These are phyloP conservation scores for Bambusicola thoracicus DNA, from an alignment of 2,113 vertebrate species.

Conservation along the genomic window DNA sequence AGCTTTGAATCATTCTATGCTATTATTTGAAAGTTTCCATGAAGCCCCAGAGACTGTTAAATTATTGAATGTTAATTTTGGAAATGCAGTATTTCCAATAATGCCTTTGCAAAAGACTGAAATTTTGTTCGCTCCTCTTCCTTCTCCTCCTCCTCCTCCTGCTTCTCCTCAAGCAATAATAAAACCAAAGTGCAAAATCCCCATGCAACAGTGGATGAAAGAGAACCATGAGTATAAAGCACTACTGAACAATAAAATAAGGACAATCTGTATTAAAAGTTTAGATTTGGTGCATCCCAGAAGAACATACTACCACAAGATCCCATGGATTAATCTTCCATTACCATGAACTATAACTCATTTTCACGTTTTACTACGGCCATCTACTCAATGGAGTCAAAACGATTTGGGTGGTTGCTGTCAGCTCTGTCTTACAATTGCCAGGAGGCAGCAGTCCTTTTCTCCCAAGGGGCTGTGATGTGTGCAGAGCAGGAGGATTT, in stretches of 20 bases:
- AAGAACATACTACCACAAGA: neutral
- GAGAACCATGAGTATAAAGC: neutral
- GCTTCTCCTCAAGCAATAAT: neutral
- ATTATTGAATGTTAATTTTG: constrained; percentile 6
- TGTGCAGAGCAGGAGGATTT: neutral
- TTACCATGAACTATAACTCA: neutral
- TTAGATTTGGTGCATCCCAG: neutral
- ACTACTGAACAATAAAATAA: neutral
- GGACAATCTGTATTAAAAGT: neutral
- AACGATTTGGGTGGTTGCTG: neutral
- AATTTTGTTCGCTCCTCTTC: neutral
- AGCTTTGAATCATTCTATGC: neutral
- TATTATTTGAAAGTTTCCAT: neutral
- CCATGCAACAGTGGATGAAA: neutral
- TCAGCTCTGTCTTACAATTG: neutral
- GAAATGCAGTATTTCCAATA: constrained; percentile 4
- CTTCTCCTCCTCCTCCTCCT: no score
- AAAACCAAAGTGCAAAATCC: neutral
- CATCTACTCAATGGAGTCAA: neutral
- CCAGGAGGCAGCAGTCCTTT: neutral
- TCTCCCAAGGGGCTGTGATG: neutral
- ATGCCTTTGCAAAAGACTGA: neutral
- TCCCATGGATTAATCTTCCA: neutral
- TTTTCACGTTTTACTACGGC: neutral
- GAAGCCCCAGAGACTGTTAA: neutral